phyloP scores from a whole-genome alignment of 2,888 invertebrate species.

The Timandra comae region DNA sequence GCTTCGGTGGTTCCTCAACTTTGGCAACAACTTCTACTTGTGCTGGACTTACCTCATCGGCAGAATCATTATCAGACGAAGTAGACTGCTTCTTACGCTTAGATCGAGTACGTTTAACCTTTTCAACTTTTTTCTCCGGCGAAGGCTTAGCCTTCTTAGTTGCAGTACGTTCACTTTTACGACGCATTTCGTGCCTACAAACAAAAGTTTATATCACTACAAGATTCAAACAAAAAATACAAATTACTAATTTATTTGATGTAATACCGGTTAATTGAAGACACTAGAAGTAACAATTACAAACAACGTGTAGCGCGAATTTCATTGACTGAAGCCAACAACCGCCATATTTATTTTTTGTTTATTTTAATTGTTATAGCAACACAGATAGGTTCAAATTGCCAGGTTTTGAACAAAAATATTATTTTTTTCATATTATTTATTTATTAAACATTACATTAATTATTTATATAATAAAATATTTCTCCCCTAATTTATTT shows the following conservation, averaged over 20 bases:
- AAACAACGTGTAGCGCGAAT: conserved; percentile 12
- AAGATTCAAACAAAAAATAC: neutral
- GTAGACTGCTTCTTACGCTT: conserved; percentile 75
- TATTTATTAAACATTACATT: too few species aligned
- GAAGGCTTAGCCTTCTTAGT: conserved; percentile 80
- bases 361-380: too few species aligned
- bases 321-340: conserved; percentile 20
- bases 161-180: conserved; percentile 83
- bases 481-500: too few species aligned
- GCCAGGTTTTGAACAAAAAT: too few species aligned
- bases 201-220: too few species aligned
- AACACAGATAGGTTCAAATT: too few species aligned
- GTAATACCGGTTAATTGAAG: too few species aligned
- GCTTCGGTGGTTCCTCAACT: conserved; percentile 34
- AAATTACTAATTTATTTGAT: neutral
- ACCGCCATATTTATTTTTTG: conserved; percentile 24
- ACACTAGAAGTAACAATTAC: too few species aligned
- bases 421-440: too few species aligned
- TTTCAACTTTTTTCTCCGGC: conserved; percentile 79
- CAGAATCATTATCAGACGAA: conserved; percentile 72
- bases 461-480: too few species aligned
- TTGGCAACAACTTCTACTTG: conserved; percentile 36
- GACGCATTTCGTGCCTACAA: conserved; percentile 77
- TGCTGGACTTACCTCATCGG: conserved; percentile 50
- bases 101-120: conserved; percentile 71